Evolutionary conservation across 53 echinoderm and acorn worm species (phyloP).

Genomic region (Hippasteria phrygiana): DNA sequence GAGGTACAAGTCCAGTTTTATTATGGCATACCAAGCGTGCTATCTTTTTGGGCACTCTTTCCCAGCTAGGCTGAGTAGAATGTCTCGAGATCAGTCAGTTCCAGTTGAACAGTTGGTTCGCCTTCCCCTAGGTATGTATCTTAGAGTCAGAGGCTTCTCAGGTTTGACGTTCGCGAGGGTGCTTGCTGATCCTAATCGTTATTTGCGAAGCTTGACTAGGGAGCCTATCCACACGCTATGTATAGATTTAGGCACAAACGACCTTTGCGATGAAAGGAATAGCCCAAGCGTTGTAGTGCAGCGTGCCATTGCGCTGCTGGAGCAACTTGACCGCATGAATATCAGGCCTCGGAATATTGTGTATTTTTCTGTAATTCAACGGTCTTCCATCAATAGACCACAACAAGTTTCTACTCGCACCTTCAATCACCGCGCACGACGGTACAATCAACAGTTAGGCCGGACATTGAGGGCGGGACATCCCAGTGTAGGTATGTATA

Average conservation of each 20-base stretch:
- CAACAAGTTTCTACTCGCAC: not conserved
- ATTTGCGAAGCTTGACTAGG: not conserved
- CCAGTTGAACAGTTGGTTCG: not conserved
- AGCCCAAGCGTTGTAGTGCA: not conserved
- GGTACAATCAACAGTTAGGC: not conserved
- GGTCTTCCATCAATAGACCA: not conserved
- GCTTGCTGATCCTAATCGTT: conserved; percentile 6
- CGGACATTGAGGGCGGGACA: conserved; percentile 20
- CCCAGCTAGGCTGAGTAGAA: not conserved
- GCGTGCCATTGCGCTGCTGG: not conserved
- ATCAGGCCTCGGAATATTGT: conserved; percentile 5
- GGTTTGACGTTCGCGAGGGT: not conserved
- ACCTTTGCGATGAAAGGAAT: not conserved
- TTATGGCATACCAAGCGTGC: not conserved
- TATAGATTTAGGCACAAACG: conserved; percentile 19
- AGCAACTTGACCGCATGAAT: not conserved
- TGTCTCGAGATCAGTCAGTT: not conserved
- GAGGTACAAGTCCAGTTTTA: not conserved
- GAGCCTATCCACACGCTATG: conserved; percentile 3
- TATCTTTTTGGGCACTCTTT: not conserved
- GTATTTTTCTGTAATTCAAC: not conserved
- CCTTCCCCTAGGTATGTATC: not conserved
- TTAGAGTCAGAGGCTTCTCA: not conserved
- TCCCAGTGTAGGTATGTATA: conserved; percentile 12
- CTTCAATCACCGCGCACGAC: conserved; percentile 8